These are phyloP conservation scores for Alethe diademata DNA, from an alignment of 2,113 vertebrate species.

Conservation along the genomic window DNA sequence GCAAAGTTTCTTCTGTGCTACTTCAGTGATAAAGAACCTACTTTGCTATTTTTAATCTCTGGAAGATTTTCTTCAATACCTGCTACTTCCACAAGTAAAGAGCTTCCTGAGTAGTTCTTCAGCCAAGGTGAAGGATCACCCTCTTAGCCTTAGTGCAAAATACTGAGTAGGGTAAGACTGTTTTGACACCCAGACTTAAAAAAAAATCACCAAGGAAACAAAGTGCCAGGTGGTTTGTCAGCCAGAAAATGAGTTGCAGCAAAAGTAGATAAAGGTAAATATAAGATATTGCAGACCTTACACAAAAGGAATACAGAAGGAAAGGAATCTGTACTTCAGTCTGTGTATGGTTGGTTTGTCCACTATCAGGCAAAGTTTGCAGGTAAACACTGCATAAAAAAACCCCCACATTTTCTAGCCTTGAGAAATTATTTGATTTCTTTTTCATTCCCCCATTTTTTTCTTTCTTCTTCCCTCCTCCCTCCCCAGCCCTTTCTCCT, in stretches of 20 bases:
- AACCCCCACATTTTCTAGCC: background rate
- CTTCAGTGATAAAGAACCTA: background rate
- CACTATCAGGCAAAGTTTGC: background rate
- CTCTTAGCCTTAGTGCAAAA: background rate
- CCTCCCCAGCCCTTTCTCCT: background rate
- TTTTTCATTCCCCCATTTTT: background rate
- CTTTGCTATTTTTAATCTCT: background rate
- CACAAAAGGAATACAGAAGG: background rate
- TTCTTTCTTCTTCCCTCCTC: background rate
- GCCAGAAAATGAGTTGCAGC: background rate
- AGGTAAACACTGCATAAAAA: background rate
- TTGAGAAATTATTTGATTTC: background rate
- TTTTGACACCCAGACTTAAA: background rate
- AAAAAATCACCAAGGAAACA: background rate
- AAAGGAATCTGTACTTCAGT: background rate
- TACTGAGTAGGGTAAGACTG: background rate
- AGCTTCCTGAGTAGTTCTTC: background rate
- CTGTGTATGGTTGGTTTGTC: background rate
- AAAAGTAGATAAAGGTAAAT: background rate
- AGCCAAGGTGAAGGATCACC: background rate
- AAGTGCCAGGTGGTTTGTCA: background rate
- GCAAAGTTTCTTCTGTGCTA: background rate
- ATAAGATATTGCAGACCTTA: background rate
- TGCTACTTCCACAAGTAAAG: background rate
- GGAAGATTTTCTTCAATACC: background rate